phyloP scores from a whole-genome alignment of 2,888 invertebrate genomes.

The Pycnomerus fuliginosus region DNA sequence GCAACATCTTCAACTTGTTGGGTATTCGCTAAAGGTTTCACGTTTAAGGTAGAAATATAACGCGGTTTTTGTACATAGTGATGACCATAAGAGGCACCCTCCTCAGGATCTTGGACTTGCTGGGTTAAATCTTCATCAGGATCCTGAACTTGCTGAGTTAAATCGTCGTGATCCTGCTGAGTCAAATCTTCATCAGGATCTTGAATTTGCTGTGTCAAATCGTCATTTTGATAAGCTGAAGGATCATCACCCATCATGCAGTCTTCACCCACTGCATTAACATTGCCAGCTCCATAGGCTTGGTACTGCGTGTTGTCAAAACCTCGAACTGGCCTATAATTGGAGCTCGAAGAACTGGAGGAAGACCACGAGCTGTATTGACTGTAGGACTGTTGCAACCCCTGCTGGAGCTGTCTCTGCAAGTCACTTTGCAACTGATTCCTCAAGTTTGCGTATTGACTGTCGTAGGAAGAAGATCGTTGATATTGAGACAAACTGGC shows the following conservation, averaged over 20 bases:
- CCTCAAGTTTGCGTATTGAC: slow-evolving; percentile 40
- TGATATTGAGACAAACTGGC: slow-evolving; percentile 31
- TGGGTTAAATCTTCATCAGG: slow-evolving; percentile 26
- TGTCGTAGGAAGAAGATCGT: slow-evolving; percentile 27
- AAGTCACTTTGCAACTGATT: slow-evolving; percentile 45
- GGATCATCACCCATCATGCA: slow-evolving; percentile 24
- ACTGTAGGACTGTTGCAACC: slow-evolving; percentile 41
- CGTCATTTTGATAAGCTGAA: slow-evolving; percentile 24
- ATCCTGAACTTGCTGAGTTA: slow-evolving; percentile 29
- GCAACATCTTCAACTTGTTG: slow-evolving; percentile 11
- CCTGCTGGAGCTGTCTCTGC: slow-evolving; percentile 45
- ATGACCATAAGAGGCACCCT: no score
- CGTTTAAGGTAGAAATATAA: no score
- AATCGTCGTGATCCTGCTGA: slow-evolving; percentile 29
- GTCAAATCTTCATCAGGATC: slow-evolving; percentile 9
- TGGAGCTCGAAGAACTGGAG: slow-evolving; percentile 30
- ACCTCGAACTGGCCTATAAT: slow-evolving; percentile 35
- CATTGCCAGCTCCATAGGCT: not conserved
- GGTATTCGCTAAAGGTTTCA: not conserved
- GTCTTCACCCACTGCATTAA: slow-evolving; percentile 7
- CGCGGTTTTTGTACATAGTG: no score
- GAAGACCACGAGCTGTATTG: slow-evolving; percentile 38
- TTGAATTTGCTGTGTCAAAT: slow-evolving; percentile 29
- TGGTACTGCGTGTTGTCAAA: slow-evolving; percentile 10
- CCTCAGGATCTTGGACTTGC: slow-evolving; percentile 23